Conservation (phyloP, 2,113 vertebrate species). For the Synchiropus splendidus region DNA sequence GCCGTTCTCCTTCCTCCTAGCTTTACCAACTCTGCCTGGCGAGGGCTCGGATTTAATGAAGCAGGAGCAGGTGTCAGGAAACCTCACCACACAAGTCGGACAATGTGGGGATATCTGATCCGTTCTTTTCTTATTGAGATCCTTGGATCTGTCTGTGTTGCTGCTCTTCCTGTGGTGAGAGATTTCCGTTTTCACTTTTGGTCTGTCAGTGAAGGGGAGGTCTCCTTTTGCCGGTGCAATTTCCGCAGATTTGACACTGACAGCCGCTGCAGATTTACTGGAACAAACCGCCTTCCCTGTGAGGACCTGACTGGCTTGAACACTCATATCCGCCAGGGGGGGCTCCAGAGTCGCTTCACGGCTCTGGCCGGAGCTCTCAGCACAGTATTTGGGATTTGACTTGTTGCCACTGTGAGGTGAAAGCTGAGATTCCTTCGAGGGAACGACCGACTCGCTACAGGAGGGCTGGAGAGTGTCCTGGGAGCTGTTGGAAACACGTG, state of each 20-base stretch:
- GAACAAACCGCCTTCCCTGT: constrained; percentile 25
- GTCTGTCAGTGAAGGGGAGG: constrained; percentile 66
- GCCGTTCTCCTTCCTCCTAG: constrained; percentile 13
- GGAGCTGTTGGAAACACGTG: constrained; percentile 13
- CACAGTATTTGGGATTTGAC: constrained; percentile 9
- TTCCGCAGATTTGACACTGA: constrained; percentile 58
- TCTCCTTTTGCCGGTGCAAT: constrained; percentile 39
- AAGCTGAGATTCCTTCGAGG: constrained; percentile 24
- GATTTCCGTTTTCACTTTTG: constrained; percentile 75
- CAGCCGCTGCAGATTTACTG: constrained; percentile 19
- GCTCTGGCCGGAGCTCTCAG: constrained; percentile 11
- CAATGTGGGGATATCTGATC: constrained; percentile 42
- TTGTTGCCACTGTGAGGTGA: constrained; percentile 20
- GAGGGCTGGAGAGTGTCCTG: constrained; percentile 16
- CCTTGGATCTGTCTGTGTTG: constrained; percentile 24
- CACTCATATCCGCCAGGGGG: background rate
- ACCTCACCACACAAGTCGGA: constrained; percentile 20
- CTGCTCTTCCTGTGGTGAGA: constrained; percentile 38
- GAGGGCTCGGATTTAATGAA: constrained; percentile 30
- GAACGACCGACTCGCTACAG: constrained; percentile 25
- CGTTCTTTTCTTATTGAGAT: constrained; percentile 54
- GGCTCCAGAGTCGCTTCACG: constrained; percentile 45
- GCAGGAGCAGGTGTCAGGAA: constrained; percentile 37
- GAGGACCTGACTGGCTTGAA: constrained; percentile 26
- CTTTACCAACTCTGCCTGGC: constrained; percentile 37